Base-by-base conservation (phyloP, 1,140 invertebrate genomes). In the Drosophila pseudoananassae region DNA sequence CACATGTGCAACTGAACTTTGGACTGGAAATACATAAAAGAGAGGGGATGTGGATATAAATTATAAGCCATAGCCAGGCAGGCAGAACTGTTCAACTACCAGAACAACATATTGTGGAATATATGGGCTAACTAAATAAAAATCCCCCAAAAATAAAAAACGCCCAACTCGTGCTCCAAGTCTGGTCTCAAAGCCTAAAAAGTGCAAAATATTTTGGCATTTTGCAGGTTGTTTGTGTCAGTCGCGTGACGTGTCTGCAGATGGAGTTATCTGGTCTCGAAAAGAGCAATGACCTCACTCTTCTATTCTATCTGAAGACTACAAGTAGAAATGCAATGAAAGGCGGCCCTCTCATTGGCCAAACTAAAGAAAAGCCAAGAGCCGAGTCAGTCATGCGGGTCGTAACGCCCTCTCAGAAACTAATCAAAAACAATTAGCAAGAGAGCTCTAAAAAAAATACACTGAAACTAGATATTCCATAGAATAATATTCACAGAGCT, bases 371-470 rank as follows among this genome's bases (percentile, higher is more conserved):
- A 47, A 52, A 52, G 3, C 10, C 15, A 49, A 31, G 64, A 66
- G 63, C 58, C 45, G 64, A 63, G 58, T 59, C 60, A 64, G 71
- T 38, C 36, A 78, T 82, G 50, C 74, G 79, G 70, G 79, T 83
- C 63, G 69, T 31, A 55, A 72, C 76, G 81, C 82, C 82, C 83
- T 78, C 64, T 66, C 45, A 50, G 25, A 63, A 73, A 85, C 76
- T 84, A 84, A 83, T 84, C 71, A 79, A 84, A 87, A 87, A 45
- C 74, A 85, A 85, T 87, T 87, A 85, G 78, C 74, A 85, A 63
- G 51, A 69, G 47, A 80, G 54, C 70, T 74, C 69, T 76, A 81
- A 68, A 73, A 38, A 33, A 65, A 52, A 20, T 66, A 66, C 49
- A 46, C 23, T 53, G 33, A 40, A 40, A 50, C 17, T 59, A 27